phyloP scores from a whole-genome alignment of 2,888 invertebrate species.

The Clusia tigrina region DNA sequence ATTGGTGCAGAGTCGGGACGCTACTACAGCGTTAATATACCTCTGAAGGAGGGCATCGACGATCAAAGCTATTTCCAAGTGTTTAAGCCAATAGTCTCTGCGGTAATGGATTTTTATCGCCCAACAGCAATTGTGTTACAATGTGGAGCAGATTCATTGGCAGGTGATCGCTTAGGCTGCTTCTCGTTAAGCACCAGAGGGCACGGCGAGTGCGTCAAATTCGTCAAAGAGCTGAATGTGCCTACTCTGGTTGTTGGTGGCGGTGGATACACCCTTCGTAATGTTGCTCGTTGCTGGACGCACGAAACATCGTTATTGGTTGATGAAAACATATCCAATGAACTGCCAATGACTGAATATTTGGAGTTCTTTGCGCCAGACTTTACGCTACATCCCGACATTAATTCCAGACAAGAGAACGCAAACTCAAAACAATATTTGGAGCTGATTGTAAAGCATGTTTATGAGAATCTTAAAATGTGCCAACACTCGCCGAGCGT shows the following conservation, averaged over 20 bases:
- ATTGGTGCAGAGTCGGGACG: conserved; percentile 94
- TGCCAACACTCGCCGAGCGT: conserved; percentile 94
- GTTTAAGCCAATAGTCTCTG: conserved; percentile 92
- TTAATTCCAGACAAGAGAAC: conserved; percentile 86
- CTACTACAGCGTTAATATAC: conserved; percentile 98
- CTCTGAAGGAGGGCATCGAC: conserved; percentile 96
- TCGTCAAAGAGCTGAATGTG: conserved; percentile 89
- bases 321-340: conserved; percentile 92
- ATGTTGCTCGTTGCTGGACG: conserved; percentile 99
- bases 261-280: conserved; percentile 89
- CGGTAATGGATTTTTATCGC: conserved; percentile 95
- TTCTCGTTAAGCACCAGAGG: conserved; percentile 95
- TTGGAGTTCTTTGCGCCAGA: conserved; percentile 98
- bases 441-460: conserved; percentile 87
- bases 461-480: conserved; percentile 93
- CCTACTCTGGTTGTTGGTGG: conserved; percentile 90
- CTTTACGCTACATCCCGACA: conserved; percentile 93
- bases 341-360: conserved; percentile 95
- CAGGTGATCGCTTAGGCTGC: conserved; percentile 93
- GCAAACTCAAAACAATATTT: conserved; percentile 95
- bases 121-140: conserved; percentile 97
- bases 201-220: conserved; percentile 97
- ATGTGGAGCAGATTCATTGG: conserved; percentile 98
- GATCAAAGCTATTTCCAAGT: conserved; percentile 91
- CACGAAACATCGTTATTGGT: conserved; percentile 95